A percentile compares a stretch with the other conserved stretches of the same genome.
Evolutionary conservation across 2,888 invertebrate genomes (phyloP).

Genomic region (Tillus elongatus): DNA sequence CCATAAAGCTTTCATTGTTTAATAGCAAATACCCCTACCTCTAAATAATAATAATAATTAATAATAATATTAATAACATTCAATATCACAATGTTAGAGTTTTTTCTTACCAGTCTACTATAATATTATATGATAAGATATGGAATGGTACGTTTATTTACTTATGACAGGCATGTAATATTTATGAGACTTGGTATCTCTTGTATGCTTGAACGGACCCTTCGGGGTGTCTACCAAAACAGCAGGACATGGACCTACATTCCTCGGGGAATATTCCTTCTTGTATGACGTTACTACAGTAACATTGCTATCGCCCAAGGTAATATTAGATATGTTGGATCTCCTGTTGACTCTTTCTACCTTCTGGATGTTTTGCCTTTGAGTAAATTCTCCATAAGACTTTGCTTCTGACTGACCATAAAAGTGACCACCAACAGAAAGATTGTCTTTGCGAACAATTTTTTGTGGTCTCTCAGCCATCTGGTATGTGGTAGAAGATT

Average conservation of each 20-base stretch:
- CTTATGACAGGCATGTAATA: slow-evolving; percentile 65
- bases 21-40: slow-evolving; percentile 18
- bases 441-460: slow-evolving; percentile 54
- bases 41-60: slow-evolving; percentile 20
- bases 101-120: background rate
- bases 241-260: slow-evolving; percentile 70
- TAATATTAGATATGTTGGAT: slow-evolving; percentile 67
- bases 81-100: slow-evolving; percentile 36
- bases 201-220: slow-evolving; percentile 73
- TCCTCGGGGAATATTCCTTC: slow-evolving; percentile 64
- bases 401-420: slow-evolving; percentile 64
- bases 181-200: slow-evolving; percentile 77
- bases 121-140: slow-evolving; percentile 8
- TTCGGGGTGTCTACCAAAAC: slow-evolving; percentile 64
- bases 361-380: slow-evolving; percentile 42
- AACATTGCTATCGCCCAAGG: slow-evolving; percentile 56
- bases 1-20: slow-evolving; percentile 18
- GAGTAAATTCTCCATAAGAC: slow-evolving; percentile 59
- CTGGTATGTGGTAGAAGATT: slow-evolving; percentile 40
- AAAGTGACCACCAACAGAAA: slow-evolving; percentile 63
- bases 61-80: slow-evolving; percentile 21
- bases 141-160: slow-evolving; percentile 29
- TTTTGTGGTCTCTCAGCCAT: slow-evolving; percentile 54
- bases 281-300: slow-evolving; percentile 61
- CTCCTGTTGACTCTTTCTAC: slow-evolving; percentile 53